Evolutionary conservation across 2,113 vertebrate species (phyloP), one percentile per base, ranked within the genome.

Genomic region (Clupea harengus): DNA sequence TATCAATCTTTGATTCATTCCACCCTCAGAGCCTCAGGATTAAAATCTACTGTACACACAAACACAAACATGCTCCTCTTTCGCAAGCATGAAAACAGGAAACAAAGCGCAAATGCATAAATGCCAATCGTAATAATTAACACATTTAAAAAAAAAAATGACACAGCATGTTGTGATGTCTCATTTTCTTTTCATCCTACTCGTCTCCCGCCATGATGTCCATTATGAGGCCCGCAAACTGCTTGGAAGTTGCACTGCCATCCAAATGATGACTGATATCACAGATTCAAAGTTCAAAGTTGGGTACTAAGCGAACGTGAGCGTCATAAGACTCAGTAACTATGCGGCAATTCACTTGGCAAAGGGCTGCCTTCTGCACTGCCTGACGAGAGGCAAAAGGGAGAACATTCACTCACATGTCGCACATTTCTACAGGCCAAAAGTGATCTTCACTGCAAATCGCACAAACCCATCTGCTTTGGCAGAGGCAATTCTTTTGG

Each of bases 301-400:
- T 1, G 3, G 11, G 64, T 25, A 72, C 28, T 72, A 72, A 32
- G 64, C 28, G 8, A 9, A 3, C 28, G 3, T 72, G 64, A 72
- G 64, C 64, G 25, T 72, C 64, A 72, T 72, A 72, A 72, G n/a
- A 32, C 64, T 72, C 28, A 72, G n/a, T 32, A 72, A 72, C 28
- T 72, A 72, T 72, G 64, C 28, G 4, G 11, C 64, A 32, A 28
- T 32, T 72, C 1, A 13, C 25, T 28, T 72, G 64, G 64, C 64
- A 9, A 72, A 72, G 64, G 54, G 13, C n/a, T 28, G 25, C 25
- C 60, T 67, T 25, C 60, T 67, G 60, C 6, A 8, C 60, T 67
- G 60, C 6, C 22, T 9, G 64, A 72, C n/a, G 15, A 60, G 18
- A 15, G 28, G 64, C n/a, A 15, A 28, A 28, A 72, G 64, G 25